phyloP scores from a whole-genome alignment of 2,888 invertebrate species.

The Torymus tubicola region DNA sequence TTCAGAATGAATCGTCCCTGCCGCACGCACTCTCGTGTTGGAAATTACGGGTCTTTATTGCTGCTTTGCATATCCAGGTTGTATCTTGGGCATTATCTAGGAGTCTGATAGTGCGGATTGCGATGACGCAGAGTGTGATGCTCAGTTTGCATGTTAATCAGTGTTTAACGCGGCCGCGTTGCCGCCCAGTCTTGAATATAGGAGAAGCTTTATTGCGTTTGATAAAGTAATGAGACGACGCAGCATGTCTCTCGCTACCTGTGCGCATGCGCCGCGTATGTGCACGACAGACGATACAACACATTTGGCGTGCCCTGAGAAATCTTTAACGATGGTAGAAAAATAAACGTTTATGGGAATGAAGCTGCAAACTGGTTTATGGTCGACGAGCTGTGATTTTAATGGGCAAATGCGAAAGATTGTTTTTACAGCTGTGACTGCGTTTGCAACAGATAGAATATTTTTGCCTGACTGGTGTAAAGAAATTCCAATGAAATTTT shows the following conservation, averaged over 20 bases:
- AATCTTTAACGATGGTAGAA: background rate
- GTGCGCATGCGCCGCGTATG: background rate
- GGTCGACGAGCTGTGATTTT: too few species aligned
- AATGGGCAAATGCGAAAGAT: too few species aligned
- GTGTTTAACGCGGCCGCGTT: conserved; percentile 55
- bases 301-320: background rate
- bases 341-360: too few species aligned
- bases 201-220: conserved; percentile 37
- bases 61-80: conserved; percentile 50
- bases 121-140: conserved; percentile 47
- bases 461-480: too few species aligned
- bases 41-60: conserved; percentile 49
- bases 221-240: conserved; percentile 37
- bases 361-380: too few species aligned
- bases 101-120: conserved; percentile 54
- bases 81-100: conserved; percentile 55
- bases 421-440: too few species aligned
- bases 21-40: background rate
- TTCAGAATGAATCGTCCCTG: conserved; percentile 28
- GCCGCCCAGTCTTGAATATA: conserved; percentile 19
- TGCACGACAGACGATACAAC: background rate
- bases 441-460: too few species aligned
- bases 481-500: too few species aligned
- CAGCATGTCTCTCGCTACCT: conserved; percentile 4
- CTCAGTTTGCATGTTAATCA: conserved; percentile 61